phyloP scores from a whole-genome alignment of 2,888 invertebrate genomes.

The Clepsis dumicolana region DNA sequence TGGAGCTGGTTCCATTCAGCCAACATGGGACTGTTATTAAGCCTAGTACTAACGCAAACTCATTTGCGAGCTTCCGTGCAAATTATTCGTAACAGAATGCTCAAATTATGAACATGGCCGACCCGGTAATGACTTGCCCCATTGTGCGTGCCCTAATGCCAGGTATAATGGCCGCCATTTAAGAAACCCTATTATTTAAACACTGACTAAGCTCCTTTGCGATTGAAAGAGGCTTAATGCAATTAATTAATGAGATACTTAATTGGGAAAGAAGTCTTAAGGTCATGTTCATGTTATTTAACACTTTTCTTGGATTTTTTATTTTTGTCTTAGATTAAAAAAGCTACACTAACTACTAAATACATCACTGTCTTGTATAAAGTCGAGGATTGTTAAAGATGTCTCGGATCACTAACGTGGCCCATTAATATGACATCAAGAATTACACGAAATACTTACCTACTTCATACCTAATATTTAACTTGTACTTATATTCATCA shows the following conservation, averaged over 20 bases:
- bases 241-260: neutral
- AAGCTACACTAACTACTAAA: no score
- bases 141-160: conserved; percentile 44
- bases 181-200: conserved; percentile 57
- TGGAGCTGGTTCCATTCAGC: neutral
- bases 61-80: conserved; percentile 28
- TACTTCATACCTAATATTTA: no score
- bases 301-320: no score
- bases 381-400: no score
- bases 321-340: no score
- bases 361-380: no score
- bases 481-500: no score
- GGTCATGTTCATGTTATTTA: no score
- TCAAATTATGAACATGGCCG: conserved; percentile 37
- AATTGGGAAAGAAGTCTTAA: neutral
- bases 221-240: conserved; percentile 10
- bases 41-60: conserved; percentile 26
- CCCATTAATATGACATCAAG: no score
- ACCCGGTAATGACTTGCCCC: conserved; percentile 44
- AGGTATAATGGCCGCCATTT: conserved; percentile 50
- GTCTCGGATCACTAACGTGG: no score
- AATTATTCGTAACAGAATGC: conserved; percentile 35
- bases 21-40: neutral
- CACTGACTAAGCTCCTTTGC: conserved; percentile 54
- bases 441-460: no score